Evolutionary conservation across 2,113 vertebrate genomes (phyloP).

Genomic region (Nansenia antarctica): DNA sequence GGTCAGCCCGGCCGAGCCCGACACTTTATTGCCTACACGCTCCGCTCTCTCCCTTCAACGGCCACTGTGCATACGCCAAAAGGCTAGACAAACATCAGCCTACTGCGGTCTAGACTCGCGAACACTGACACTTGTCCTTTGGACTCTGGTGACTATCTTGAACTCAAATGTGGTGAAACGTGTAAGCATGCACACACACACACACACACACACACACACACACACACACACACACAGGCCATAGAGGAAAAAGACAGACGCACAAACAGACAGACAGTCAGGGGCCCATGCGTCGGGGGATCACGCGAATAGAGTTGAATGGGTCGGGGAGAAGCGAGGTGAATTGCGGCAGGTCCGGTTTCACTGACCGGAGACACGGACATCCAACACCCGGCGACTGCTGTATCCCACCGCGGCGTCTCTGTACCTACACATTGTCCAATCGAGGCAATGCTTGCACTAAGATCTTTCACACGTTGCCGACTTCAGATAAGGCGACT

Average conservation of each 20-base stretch:
- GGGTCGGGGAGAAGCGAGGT: constrained; percentile 7
- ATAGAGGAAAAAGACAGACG: neutral
- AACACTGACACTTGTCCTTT: constrained; percentile 53
- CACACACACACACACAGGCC: neutral
- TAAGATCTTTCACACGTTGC: neutral
- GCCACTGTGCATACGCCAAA: constrained; percentile 31
- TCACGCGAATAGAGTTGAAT: neutral
- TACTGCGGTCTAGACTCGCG: constrained; percentile 24
- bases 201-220: neutral
- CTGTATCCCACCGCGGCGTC: neutral
- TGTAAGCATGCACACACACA: constrained; percentile 10
- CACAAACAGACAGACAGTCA: neutral
- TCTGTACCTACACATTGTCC: neutral
- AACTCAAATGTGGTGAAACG: constrained; percentile 3
- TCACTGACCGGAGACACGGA: constrained; percentile 17
- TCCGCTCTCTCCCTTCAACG: constrained; percentile 23
- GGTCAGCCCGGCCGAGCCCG: constrained; percentile 65
- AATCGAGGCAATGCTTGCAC: neutral
- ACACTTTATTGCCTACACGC: constrained; percentile 39
- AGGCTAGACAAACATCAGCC: constrained; percentile 28
- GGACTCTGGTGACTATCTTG: constrained; percentile 41
- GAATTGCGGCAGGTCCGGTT: constrained; percentile 21
- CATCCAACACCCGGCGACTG: constrained; percentile 11
- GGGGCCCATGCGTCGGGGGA: neutral
- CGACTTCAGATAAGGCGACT: neutral